Evolutionary conservation across 1,140 invertebrate species (phyloP), one percentile per base, ranked within the genome.

Genomic region (Drosophila arawakana): DNA sequence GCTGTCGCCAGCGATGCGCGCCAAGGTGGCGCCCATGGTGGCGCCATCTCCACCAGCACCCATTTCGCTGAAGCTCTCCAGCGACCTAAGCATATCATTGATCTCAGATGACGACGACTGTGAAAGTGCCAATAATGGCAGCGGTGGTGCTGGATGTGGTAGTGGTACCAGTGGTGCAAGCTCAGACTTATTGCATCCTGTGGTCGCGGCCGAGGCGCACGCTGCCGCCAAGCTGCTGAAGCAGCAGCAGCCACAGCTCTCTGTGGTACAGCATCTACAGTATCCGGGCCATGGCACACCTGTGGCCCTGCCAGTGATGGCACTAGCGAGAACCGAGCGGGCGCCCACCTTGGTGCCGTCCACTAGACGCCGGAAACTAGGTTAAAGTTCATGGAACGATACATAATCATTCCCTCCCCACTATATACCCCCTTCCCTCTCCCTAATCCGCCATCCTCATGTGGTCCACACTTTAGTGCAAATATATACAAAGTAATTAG

Each of bases 41-140:
- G 69, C 77, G 0, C 67, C 76, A 0, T 77, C 78, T 10, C 76
- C 81, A 1, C 86, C 81, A 0, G 68, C 84, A 11, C 90, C 90
- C 25, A 88, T 91, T 39, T 91, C 90, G 11, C 62, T 92, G 1
- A 91, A 91, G 60, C 71, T 91, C 15, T 92, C 91, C 5, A 91
- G 91, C 61, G 91, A 92, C 65, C 78, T 92, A 41, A 92, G 90
- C 79, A 92, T 92, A 80, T 92, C 91, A 69, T 68, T 92, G 86
- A 91, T 92, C 86, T 92, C 91, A 76, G 91, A 92, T 60, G 90
- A 91, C 43, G 91, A 92, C 37, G 90, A 88, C n/a, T 86, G 88
- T 47, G 90, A 86, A 30, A 71, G 67, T 46, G 76, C 69, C 43
- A 75, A 58, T 37, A 61, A 35, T 10, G 65, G 58, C n/a, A 52